Evolutionary conservation across 2,113 vertebrate genomes (phyloP).

Genomic region (Tapirus terrestris): DNA sequence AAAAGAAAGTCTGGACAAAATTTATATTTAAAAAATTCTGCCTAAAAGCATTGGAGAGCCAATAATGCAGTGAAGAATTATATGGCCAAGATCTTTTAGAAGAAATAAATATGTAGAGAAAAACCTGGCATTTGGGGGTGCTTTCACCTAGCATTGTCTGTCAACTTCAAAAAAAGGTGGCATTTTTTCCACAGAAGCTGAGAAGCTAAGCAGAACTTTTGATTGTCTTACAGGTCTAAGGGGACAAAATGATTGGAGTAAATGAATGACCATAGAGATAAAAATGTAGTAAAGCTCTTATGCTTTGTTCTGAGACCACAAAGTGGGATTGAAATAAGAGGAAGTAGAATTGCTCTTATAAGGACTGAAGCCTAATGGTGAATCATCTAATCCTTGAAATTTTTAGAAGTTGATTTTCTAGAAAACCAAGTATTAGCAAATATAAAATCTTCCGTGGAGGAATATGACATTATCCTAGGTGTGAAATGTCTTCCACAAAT

Average conservation of each 20-base stretch:
- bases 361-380: no score
- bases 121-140: background rate
- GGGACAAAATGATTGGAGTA: background rate
- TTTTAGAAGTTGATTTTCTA: no score
- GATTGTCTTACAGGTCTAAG: background rate
- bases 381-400: no score
- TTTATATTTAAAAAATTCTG: background rate
- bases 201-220: background rate
- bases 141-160: background rate
- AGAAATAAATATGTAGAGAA: background rate
- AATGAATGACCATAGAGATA: background rate
- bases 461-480: no score
- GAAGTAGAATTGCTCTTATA: background rate
- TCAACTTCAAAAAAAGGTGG: background rate
- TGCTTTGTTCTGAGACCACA: background rate
- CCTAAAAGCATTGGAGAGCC: background rate
- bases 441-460: no score
- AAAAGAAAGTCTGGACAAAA: background rate
- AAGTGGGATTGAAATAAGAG: background rate
- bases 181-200: background rate
- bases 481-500: no score
- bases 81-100: background rate
- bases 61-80: background rate
- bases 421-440: no score
- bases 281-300: background rate